Base-by-base conservation (phyloP, 2,113 vertebrate genomes). In the Dolichotis patagonum region DNA sequence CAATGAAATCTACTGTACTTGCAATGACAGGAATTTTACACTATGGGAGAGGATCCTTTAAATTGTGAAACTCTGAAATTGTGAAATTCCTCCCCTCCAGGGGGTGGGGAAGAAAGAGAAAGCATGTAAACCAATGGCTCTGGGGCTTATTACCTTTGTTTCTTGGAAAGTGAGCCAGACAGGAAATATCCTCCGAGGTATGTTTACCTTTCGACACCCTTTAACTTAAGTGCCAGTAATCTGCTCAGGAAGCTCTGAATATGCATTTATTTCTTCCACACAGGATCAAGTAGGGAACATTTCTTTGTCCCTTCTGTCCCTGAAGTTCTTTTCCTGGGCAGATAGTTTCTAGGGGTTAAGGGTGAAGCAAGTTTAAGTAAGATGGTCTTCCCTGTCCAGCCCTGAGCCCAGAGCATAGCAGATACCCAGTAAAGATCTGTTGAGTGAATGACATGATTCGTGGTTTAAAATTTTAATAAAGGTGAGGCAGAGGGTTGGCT, bases 401-500 rank as follows among this genome's bases (percentile, higher is more conserved):
- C 81, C 41, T n/a, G 65, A 90, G 43, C 77, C 82, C 73, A 80
- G 56, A 4, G 78, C 20, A 46, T n/a, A 69, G n/a, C 69, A 87
- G 46, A 84, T 43, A 85, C n/a, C 19, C 93, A 92, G 49, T 69
- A 86, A 92, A 91, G 28, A 69, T 71, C 43, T 85, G 41, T 46
- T 62, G 73, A 95, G 56, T 93, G 60, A 95, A 94, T 60, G 71
- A 85, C 49, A 86, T 26, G 20, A 58, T 26, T 52, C 1, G 0
- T 13, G 81, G 43, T 38, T 96, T 84, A 89, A 97, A 52, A 92
- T 96, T 96, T 97, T 95, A 96, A 92, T 96, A 86, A 92, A 69
- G 8, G 28, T n/a, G 46, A 16, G 67, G 26, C 54, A 83, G 65
- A 90, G 6, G 38, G 41, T 35, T 86, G 46, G 28, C 81, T 69